Evolutionary conservation across 2,797 vertebrate species (phyloP).

Genomic region (Threskiornis aethiopicus): DNA sequence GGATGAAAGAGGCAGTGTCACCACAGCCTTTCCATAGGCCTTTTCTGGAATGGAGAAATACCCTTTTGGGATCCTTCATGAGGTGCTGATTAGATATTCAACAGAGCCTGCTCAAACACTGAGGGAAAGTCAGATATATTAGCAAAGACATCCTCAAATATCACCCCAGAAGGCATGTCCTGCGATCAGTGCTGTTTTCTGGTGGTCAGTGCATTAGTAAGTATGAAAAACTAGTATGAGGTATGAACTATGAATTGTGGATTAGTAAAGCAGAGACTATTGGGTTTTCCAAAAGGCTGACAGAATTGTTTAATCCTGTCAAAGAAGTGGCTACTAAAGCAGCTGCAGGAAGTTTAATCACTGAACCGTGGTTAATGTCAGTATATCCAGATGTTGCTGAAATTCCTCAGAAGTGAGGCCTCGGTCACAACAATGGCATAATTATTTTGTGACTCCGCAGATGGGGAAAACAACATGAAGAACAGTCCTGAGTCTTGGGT

Average conservation of each 20-base stretch:
- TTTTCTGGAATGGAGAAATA: neutral
- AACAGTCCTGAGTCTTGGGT: neutral
- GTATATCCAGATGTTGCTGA: conserved; percentile 4
- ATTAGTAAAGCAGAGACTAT: neutral
- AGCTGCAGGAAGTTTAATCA: neutral
- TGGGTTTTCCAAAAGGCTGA: neutral
- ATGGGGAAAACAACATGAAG: conserved; percentile 8
- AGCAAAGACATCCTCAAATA: neutral
- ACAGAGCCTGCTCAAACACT: neutral
- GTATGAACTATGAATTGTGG: neutral
- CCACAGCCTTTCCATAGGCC: neutral
- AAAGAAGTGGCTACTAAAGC: neutral
- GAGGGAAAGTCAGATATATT: neutral
- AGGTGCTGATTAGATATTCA: neutral
- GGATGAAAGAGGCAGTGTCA: neutral
- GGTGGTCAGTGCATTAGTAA: neutral
- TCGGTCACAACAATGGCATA: neutral
- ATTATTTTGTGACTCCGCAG: neutral
- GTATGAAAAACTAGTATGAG: neutral
- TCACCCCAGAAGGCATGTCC: neutral
- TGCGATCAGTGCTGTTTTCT: neutral
- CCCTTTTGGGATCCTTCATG: neutral
- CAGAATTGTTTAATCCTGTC: neutral
- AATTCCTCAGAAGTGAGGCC: neutral
- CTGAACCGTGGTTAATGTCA: neutral